These are phyloP conservation scores for Philaethria dido DNA, from an alignment of 2,888 invertebrate species.

Conservation along the genomic window DNA sequence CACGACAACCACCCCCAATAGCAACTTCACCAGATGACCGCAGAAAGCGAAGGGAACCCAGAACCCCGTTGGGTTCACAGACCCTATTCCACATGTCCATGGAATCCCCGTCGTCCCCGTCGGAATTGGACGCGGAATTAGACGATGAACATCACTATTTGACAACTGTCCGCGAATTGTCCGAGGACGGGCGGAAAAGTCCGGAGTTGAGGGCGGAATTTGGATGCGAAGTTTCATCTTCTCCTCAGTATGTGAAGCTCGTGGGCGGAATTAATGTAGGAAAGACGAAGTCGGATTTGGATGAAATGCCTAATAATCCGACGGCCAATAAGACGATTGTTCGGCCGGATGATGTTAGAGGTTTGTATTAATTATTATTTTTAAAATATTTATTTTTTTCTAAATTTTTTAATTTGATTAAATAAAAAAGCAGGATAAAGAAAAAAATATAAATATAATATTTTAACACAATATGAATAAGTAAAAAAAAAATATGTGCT, in stretches of 20 bases:
- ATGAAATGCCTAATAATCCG: conserved; percentile 65
- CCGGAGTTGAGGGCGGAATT: conserved; percentile 43
- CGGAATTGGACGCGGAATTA: conserved; percentile 70
- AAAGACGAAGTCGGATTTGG: conserved; percentile 42
- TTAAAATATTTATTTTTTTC: too few species aligned
- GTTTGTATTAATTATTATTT: conserved; percentile 42
- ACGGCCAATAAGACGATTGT: conserved; percentile 71
- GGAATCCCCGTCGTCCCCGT: conserved; percentile 87
- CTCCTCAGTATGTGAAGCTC: conserved; percentile 81
- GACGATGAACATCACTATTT: conserved; percentile 61
- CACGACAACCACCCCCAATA: conserved; percentile 80
- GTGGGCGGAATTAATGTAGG: conserved; percentile 49
- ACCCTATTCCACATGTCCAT: conserved; percentile 86
- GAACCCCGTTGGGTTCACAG: conserved; percentile 1
- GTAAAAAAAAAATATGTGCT: too few species aligned
- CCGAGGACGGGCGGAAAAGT: conserved; percentile 59
- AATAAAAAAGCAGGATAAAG: too few species aligned
- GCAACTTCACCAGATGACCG: conserved; percentile 49
- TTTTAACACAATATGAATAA: too few species aligned
- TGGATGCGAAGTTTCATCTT: conserved; percentile 51
- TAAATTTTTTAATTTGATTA: too few species aligned
- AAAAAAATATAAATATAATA: too few species aligned
- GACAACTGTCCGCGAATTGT: conserved; percentile 62
- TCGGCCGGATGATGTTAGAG: conserved; percentile 52
- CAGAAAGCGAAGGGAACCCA: background rate